Percentiles rank a stretch among this genome's conserved stretches.
Evolutionary conservation across 1,140 invertebrate genomes (phyloP).

Genomic region (Drosophila littoralis): DNA sequence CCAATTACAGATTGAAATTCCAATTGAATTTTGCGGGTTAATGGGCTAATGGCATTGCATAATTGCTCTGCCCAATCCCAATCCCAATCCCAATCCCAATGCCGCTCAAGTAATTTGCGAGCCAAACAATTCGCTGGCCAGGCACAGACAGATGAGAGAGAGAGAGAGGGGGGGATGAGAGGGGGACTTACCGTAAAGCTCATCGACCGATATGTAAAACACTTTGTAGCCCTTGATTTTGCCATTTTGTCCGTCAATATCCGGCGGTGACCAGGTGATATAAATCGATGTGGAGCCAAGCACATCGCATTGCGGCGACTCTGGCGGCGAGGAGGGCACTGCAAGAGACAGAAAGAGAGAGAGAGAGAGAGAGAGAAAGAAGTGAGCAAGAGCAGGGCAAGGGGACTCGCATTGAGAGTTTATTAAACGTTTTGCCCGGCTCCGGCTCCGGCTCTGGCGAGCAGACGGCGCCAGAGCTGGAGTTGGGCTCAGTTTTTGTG

Average conservation of each 20-base stretch:
- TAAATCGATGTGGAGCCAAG: constrained; percentile 92
- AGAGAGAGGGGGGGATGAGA: too few species aligned
- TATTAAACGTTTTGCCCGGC: constrained; percentile 61
- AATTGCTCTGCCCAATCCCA: constrained; percentile 54
- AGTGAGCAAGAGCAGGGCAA: not conserved
- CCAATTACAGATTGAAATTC: not conserved
- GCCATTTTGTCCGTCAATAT: constrained; percentile 92
- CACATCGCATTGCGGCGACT: constrained; percentile 91
- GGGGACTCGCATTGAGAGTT: constrained; percentile 26
- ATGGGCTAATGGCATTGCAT: constrained; percentile 66
- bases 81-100: constrained; percentile 44
- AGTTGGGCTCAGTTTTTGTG: constrained; percentile 47
- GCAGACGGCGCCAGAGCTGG: constrained; percentile 15
- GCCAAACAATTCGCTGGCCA: constrained; percentile 45
- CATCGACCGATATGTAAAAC: constrained; percentile 89
- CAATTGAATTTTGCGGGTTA: constrained; percentile 33
- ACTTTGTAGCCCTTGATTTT: constrained; percentile 95
- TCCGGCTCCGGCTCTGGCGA: constrained; percentile 2
- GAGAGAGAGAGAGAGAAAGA: not conserved
- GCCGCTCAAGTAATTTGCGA: constrained; percentile 59
- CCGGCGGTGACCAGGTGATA: constrained; percentile 94
- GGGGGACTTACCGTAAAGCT: constrained; percentile 88
- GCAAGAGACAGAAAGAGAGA: constrained; percentile 55
- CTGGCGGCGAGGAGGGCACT: constrained; percentile 92
- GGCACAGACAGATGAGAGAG: constrained; percentile 3